Percentiles rank a stretch among this genome's conserved stretches.
Evolutionary conservation across 1,140 invertebrate species (phyloP).

Genomic region (Papilio xuthus): DNA sequence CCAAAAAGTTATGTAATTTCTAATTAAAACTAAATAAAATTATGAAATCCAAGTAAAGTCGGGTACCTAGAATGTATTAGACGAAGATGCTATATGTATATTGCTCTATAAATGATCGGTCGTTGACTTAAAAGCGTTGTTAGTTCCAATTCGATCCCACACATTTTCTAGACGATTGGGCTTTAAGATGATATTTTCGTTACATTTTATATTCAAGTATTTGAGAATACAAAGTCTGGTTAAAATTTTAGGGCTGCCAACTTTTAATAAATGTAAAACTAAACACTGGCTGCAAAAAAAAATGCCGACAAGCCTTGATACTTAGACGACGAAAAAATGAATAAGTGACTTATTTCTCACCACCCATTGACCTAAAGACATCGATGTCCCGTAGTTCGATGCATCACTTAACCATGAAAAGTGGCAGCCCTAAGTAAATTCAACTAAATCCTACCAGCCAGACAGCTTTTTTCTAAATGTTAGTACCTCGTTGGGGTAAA

Average conservation of each 20-base stretch:
- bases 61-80: neutral
- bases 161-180: constrained; percentile 16
- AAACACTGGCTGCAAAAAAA: no score
- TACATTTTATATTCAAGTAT: constrained; percentile 27
- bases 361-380: neutral
- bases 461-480: constrained; percentile 5
- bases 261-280: neutral
- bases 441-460: neutral
- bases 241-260: neutral
- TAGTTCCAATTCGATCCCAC: constrained; percentile 8
- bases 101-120: constrained; percentile 4
- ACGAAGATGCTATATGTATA: neutral
- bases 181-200: constrained; percentile 18
- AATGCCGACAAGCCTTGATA: no score
- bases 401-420: neutral
- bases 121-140: constrained; percentile 10
- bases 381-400: neutral
- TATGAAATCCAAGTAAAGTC: neutral
- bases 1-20: neutral
- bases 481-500: neutral
- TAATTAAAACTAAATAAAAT: neutral
- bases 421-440: neutral
- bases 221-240: constrained; percentile 18
- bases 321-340: no score
- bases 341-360: neutral